These are phyloP conservation scores for Anastrepha ludens DNA, from an alignment of 1,140 invertebrate species.

Conservation along the genomic window DNA sequence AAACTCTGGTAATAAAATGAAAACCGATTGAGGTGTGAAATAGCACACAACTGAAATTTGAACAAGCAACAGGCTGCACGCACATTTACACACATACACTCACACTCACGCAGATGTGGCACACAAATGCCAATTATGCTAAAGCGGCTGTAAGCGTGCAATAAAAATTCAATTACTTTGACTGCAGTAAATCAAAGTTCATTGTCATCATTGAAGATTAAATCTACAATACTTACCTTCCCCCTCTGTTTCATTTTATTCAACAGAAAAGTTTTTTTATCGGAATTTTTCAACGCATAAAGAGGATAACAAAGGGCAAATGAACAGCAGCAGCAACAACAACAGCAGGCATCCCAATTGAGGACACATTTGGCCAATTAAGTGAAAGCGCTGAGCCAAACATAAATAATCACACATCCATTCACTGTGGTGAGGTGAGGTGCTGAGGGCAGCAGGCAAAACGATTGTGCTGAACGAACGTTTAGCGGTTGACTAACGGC, in stretches of 20 bases:
- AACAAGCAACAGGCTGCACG: neutral
- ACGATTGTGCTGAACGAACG: too few relatives aligned
- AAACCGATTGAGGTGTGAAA: neutral
- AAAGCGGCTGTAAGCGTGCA: conserved; percentile 1
- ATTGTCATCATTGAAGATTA: neutral
- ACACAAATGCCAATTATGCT: neutral
- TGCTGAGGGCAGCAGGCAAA: too few relatives aligned
- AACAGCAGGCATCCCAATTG: too few relatives aligned
- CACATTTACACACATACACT: neutral
- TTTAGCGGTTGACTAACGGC: too few relatives aligned
- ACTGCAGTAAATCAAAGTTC: neutral
- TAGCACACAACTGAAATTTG: neutral
- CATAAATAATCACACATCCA: neutral
- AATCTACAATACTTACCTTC: neutral
- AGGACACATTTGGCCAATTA: too few relatives aligned
- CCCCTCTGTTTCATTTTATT: neutral
- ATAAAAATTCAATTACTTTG: neutral
- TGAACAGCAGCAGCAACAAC: neutral
- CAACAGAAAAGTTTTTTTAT: neutral
- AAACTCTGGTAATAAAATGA: too few relatives aligned
- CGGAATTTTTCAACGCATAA: too few relatives aligned
- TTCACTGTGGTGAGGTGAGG: neutral
- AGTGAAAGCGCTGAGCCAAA: neutral
- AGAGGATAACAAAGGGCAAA: neutral
- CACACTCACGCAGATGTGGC: neutral